phyloP scores from a whole-genome alignment of 2,888 invertebrate genomes.

The Minunthozetes semirufus region DNA sequence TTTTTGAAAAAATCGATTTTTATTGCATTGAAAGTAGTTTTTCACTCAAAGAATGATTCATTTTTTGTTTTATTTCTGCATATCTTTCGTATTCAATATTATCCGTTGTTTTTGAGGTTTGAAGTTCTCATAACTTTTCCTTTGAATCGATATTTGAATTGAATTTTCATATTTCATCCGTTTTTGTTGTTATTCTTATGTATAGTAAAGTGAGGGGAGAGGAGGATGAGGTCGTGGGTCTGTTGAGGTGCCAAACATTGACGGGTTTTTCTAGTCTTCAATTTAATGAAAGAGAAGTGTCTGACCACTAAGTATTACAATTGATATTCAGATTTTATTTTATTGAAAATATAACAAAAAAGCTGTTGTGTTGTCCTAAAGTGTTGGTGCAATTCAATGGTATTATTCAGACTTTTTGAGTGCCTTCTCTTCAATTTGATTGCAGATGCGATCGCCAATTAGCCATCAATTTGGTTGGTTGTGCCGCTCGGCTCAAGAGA shows the following conservation, averaged over 20 bases:
- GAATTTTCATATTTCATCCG: constrained; percentile 1
- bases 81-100: no score
- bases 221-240: not conserved
- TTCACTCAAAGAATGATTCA: no score
- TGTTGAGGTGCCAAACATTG: not conserved
- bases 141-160: no score
- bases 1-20: no score
- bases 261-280: not conserved
- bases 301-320: constrained; percentile 16
- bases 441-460: constrained; percentile 29
- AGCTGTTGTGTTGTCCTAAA: constrained; percentile 17
- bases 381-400: not conserved
- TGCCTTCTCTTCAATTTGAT: constrained; percentile 23
- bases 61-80: no score
- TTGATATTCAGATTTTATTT: constrained; percentile 29
- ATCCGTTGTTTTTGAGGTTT: no score
- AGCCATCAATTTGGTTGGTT: constrained; percentile 29
- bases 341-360: constrained; percentile 1
- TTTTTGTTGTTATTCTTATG: not conserved
- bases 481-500: constrained; percentile 23
- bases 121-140: no score
- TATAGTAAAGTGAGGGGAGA: not conserved
- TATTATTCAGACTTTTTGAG: constrained; percentile 12
- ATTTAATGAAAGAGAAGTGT: constrained; percentile 27
- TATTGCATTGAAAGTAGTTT: no score